Base-by-base conservation (phyloP, 2,888 invertebrate species). In the Ochropacha duplaris region DNA sequence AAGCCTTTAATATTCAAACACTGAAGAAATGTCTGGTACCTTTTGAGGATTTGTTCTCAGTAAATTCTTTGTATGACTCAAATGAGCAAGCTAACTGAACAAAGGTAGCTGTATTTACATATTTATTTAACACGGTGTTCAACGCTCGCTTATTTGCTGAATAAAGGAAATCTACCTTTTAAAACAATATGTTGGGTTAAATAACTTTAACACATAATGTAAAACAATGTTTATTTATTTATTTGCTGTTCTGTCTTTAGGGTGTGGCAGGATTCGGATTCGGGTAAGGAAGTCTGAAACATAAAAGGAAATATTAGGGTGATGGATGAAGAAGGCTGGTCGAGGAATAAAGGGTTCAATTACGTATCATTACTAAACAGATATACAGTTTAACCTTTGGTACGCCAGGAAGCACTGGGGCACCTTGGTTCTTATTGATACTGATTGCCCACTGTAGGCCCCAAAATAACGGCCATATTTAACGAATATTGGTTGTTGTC, bases 91-190 rank as follows among this genome's bases (percentile, higher is more conserved):
- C 72, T 78, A 70, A 72, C 57, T 67, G 66, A 75, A 79, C 79
- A 83, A 83, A 79, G 74, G 76, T 69, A 69, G 73, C 62, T 12
- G 57, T 68, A 69, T 78, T 68, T 74, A 74, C 72, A 69, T 76
- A 75, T 81, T 81, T 78, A 72, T 68, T 80, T 76, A 77, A 71
- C 78, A 71, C 65, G 56, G 62, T 39, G 19, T 44, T 19, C 19
- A 44, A 16, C 44, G 59, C 60, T 24, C 64, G 58, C 64, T 66
- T 67, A 66, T 68, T 44, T 39, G 57, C 56, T 68, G 65, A 68
- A 68, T 58, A 59, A 55, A 62, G 12, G 31, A 2, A 9, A 28
- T 8, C 26, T 58, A 74, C 65, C 60, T n/a, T n/a, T n/a, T 51
- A 39, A 14, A 44, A 44, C 44, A 44, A 19, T 44, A 16, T 16